Base-by-base conservation (phyloP, 2,113 vertebrate species). In the Loxodonta africana region DNA sequence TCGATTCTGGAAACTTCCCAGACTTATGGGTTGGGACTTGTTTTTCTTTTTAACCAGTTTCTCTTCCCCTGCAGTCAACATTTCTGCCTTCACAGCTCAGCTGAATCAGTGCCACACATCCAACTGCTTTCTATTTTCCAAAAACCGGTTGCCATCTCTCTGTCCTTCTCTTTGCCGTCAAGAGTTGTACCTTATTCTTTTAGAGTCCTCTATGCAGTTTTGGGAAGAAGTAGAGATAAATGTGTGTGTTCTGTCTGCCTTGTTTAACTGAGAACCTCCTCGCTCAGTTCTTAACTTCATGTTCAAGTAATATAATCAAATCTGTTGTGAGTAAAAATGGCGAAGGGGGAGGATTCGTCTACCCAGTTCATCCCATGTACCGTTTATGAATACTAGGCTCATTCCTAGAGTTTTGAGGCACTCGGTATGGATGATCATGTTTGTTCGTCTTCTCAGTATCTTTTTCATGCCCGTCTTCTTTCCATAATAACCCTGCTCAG, bases 321-420 rank as follows among this genome's bases (percentile, higher is more conserved):
- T 28, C 65, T 83, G 62, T 44, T 57, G 12, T 37, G 57, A 46
- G 25, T 17, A 8, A 37, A 48, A 30, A 33, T n/a, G 48, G 41
- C 5, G 17, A 11, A 37, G 3, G 51, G 7, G 14, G 28, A 74
- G 18, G 26, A 2, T 23, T 18, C 1, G 0, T 81, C 33, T 23
- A 0, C n/a, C 1, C 8, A 2, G 30, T 6, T 78, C 37, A 30
- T 25, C 30, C 37, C 26, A 6, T 2, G 8, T 37, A 6, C 44
- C 44, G 3, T 17, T 41, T 28, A 4, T 23, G 17, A 48, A 44
- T 8, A 6, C 10, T 5, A 51, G 21, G 15, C 23, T 80, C 7
- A 8, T 6, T 65, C 33, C 85, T n/a, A 12, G 48, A 14, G 30
- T 33, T 65, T n/a, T 11, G 53, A 18, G n/a, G 33, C 4, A 14